Percentiles rank a stretch among this genome's conserved stretches.
These are phyloP conservation scores for Lasioglossum morio DNA, from an alignment of 2,888 invertebrate species.

Conservation along the genomic window DNA sequence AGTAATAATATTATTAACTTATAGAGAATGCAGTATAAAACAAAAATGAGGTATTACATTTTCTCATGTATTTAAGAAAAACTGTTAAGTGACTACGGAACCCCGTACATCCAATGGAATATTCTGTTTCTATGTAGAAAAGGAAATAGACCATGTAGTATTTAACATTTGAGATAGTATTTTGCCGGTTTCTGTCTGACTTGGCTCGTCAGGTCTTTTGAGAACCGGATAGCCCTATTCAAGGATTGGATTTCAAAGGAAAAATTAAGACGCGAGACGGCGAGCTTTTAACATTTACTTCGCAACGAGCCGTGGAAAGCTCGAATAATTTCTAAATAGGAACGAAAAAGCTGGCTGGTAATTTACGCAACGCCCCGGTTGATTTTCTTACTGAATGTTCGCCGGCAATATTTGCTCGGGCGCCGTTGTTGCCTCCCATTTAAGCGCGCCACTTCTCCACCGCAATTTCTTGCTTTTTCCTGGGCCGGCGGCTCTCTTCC, in stretches of 20 bases:
- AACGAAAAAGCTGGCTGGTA: slow-evolving; percentile 38
- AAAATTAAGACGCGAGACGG: slow-evolving; percentile 3
- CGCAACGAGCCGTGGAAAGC: neutral
- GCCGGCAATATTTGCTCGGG: slow-evolving; percentile 33
- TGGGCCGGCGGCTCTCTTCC: neutral
- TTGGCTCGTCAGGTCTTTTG: neutral
- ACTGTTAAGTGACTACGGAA: no score
- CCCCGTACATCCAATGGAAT: neutral
- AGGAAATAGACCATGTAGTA: neutral
- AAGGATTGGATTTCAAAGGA: neutral
- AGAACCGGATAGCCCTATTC: neutral
- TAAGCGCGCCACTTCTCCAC: slow-evolving; percentile 43
- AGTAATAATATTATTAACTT: neutral
- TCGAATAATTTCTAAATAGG: slow-evolving; percentile 41
- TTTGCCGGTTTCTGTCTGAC: neutral
- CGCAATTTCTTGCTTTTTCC: slow-evolving; percentile 20
- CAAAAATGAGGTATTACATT: no score
- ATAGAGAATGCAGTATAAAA: neutral
- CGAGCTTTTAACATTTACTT: neutral
- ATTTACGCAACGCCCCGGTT: slow-evolving; percentile 49
- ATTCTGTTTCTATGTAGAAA: neutral
- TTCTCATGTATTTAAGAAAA: no score
- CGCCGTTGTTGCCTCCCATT: slow-evolving; percentile 41
- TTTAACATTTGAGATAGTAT: neutral
- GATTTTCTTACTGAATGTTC: slow-evolving; percentile 61